Base-by-base conservation (phyloP, 2,113 vertebrate species). In the Irena cyanogastra region DNA sequence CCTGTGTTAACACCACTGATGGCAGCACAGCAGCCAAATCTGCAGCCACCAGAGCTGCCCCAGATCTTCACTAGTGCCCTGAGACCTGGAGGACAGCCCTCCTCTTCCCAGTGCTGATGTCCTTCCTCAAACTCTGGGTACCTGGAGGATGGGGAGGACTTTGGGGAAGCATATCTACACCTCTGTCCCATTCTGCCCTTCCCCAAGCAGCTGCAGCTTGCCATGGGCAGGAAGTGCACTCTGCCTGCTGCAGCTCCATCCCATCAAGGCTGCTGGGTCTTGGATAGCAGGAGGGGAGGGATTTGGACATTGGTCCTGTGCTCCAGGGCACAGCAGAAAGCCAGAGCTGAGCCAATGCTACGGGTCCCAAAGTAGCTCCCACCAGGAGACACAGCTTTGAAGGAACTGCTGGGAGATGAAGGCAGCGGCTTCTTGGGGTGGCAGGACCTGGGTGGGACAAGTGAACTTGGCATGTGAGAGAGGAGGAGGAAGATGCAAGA, bases 1-100 rank as follows among this genome's bases (percentile, higher is more conserved):
- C 30, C 33, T 28, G n/a, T 2, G 3, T 16, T 16, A 79, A 66
- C 6, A 2, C 42, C 61, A 76, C 2, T 3, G 3, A 70, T 0
- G 0, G 21, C 60, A 83, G 57, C 14, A 61, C 37, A 94, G 21
- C 27, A 50, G 64, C 16, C 2, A 1, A 63, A 10, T 2, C 26
- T 3, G 2, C 50, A 84, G 83, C 15, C 56, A 61, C 26, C 13
- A 76, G 65, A 83, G 71, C 66, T 60, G 57, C 30, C 59, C 77
- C 3, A 2, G 21, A 61, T 56, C 27, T 44, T 64, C 81, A 80
- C 21, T 13, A 26, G n/a, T 44, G 35, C 5, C 30, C 19, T 8
- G 12, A 86, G 26, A 88, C 35, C 33, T 2, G 1, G 39, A 79
- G 33, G 33, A 80, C 24, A 75, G 7, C 13, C 11, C 8, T 56